phyloP scores from a whole-genome alignment of 2,113 vertebrate genomes.

The Hylia prasina region DNA sequence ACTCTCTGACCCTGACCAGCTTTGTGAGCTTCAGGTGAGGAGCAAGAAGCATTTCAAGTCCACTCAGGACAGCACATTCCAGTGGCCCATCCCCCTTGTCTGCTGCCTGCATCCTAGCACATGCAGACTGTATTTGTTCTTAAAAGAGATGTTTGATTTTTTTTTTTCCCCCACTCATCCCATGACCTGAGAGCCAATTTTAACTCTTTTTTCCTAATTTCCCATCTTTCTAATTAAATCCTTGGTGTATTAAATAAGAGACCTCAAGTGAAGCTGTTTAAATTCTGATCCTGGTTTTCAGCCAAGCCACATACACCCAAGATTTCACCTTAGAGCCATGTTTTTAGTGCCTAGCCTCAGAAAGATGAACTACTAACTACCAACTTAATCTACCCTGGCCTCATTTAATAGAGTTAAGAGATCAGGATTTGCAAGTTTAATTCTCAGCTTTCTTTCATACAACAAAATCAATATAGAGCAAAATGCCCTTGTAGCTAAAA shows the following conservation, averaged over 20 bases:
- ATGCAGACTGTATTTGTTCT: background rate
- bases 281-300: background rate
- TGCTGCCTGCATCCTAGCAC: background rate
- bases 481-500: constrained; percentile 15
- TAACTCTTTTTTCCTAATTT: background rate
- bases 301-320: background rate
- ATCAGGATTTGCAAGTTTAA: constrained; percentile 27
- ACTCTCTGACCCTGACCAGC: background rate
- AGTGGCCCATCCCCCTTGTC: background rate
- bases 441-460: constrained; percentile 7
- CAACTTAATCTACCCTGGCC: constrained; percentile 21
- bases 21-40: rapidly evolving
- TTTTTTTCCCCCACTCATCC: background rate
- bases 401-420: constrained; percentile 24
- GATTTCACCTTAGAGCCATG: background rate
- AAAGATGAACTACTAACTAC: constrained; percentile 19
- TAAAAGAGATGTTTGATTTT: background rate
- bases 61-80: background rate
- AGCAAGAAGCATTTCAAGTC: constrained; percentile 13
- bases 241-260: background rate
- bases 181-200: background rate
- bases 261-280: background rate
- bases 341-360: constrained; percentile 14
- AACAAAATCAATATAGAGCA: background rate
- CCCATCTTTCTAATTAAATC: background rate